A percentile compares a stretch with the other conserved stretches of the same genome.
These are phyloP conservation scores for Micromesistius poutassou DNA, from an alignment of 2,797 vertebrate genomes.

Conservation along the genomic window DNA sequence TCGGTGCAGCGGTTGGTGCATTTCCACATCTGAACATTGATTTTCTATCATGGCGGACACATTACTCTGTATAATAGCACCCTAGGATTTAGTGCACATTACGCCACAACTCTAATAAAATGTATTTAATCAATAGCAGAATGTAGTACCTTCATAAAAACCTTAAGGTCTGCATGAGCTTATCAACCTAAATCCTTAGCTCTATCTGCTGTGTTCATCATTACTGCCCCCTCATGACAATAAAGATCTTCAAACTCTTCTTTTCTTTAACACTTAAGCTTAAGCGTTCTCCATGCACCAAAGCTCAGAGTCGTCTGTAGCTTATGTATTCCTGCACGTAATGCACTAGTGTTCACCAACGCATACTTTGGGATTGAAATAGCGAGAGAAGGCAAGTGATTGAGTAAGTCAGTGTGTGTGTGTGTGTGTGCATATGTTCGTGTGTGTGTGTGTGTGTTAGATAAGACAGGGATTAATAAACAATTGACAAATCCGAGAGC, in stretches of 20 bases:
- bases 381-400: background rate
- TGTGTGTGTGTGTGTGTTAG: background rate
- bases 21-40: constrained; percentile 44
- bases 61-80: constrained; percentile 62
- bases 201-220: constrained; percentile 56
- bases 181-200: constrained; percentile 49
- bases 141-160: constrained; percentile 62
- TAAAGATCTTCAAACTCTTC: background rate
- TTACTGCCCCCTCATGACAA: constrained; percentile 23
- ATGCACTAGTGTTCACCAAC: background rate
- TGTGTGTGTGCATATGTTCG: background rate
- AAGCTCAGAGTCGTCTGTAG: background rate
- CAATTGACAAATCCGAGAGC: no score
- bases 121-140: constrained; percentile 71
- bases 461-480: background rate
- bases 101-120: constrained; percentile 67
- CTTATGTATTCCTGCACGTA: background rate
- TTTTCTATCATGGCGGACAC: constrained; percentile 56
- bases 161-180: constrained; percentile 41
- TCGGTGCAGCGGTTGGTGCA: constrained; percentile 28
- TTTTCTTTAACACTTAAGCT: background rate
- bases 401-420: background rate
- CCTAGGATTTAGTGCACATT: constrained; percentile 62
- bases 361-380: background rate
- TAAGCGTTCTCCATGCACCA: background rate